These are phyloP conservation scores for Odontesthes bonariensis DNA, from an alignment of 2,113 vertebrate genomes.

Conservation along the genomic window DNA sequence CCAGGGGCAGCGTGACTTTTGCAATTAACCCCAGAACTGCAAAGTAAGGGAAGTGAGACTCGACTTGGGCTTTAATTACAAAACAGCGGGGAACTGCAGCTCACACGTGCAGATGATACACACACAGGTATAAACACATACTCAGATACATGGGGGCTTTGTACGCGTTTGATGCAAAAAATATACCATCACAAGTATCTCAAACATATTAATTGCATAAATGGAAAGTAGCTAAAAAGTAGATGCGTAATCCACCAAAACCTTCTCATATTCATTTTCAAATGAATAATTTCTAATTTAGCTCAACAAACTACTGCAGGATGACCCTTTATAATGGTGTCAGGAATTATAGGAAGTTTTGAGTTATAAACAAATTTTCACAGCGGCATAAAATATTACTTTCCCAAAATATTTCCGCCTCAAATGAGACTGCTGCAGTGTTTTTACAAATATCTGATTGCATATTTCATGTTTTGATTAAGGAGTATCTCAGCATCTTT, in stretches of 20 bases:
- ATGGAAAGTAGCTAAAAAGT: not conserved
- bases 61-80: constrained; percentile 74
- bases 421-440: constrained; percentile 44
- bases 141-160: not conserved
- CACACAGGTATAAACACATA: constrained; percentile 19
- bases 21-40: constrained; percentile 77
- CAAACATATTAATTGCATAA: constrained; percentile 1
- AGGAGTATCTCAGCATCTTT: constrained; percentile 60
- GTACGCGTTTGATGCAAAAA: not conserved
- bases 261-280: constrained; percentile 15
- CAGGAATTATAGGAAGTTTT: constrained; percentile 30
- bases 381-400: constrained; percentile 22
- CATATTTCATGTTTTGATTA: constrained; percentile 70
- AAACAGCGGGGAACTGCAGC: constrained; percentile 58
- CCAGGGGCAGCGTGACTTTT: constrained; percentile 58
- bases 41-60: constrained; percentile 72
- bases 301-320: constrained; percentile 13
- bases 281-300: constrained; percentile 9
- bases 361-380: constrained; percentile 40
- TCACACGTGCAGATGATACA: constrained; percentile 19
- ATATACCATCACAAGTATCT: not conserved
- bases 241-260: not conserved
- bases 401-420: constrained; percentile 41
- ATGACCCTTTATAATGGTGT: constrained; percentile 3
- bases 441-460: constrained; percentile 64